A percentile compares a stretch with the other conserved stretches of the same genome.
These are phyloP conservation scores for Oligia fasciuncula DNA, from an alignment of 2,888 invertebrate genomes.

Conservation along the genomic window DNA sequence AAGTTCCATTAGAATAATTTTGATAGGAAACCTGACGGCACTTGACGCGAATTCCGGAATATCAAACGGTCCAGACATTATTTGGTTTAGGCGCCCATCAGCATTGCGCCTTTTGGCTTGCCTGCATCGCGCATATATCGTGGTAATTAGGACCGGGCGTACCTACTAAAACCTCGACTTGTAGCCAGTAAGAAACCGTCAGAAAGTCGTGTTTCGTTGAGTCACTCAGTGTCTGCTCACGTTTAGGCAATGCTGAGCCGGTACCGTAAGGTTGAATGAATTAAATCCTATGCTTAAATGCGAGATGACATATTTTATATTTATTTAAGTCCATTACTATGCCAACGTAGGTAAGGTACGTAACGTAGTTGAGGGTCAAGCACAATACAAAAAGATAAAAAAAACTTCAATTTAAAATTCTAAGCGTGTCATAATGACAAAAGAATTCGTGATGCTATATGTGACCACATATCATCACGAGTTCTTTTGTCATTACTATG, in stretches of 20 bases:
- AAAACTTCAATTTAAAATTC: neutral
- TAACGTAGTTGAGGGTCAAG: neutral
- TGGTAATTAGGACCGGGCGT: neutral
- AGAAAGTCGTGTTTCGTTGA: neutral
- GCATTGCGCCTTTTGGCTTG: neutral
- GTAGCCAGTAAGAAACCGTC: constrained; percentile 1
- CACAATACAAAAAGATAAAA: neutral
- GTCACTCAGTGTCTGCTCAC: neutral
- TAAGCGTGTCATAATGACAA: constrained; percentile 1
- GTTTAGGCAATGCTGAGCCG: constrained; percentile 8
- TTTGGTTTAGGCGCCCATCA: neutral
- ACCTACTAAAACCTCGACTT: neutral
- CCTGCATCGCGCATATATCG: neutral
- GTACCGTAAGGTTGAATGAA: neutral
- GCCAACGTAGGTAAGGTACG: neutral
- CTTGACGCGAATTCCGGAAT: neutral
- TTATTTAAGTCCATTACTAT: neutral
- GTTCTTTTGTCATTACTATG: neutral
- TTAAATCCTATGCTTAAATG: neutral
- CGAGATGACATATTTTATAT: neutral
- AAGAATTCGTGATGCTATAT: constrained; percentile 32
- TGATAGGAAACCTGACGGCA: constrained; percentile 15
- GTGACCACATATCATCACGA: no score
- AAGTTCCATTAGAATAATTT: constrained; percentile 29
- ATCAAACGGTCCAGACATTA: neutral